Evolutionary conservation across 2,113 vertebrate genomes (phyloP).

Genomic region (Prionailurus viverrinus): DNA sequence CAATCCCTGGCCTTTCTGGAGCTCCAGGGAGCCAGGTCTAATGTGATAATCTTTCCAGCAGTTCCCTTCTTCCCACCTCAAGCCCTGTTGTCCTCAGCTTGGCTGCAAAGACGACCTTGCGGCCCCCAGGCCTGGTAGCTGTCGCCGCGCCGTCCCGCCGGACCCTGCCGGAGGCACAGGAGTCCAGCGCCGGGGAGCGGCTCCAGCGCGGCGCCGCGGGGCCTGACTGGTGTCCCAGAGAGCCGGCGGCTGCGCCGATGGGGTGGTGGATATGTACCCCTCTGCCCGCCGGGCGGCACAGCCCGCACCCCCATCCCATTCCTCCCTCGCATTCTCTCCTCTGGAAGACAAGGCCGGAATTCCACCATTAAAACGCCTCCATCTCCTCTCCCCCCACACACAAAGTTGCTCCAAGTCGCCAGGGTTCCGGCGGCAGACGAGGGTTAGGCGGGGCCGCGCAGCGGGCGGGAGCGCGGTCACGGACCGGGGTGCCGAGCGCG

Average conservation of each 20-base stretch:
- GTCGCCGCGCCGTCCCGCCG: neutral
- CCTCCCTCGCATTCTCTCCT: neutral
- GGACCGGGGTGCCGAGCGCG: neutral
- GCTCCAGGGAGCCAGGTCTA: neutral
- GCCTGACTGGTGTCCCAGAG: neutral
- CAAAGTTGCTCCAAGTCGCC: constrained; percentile 76
- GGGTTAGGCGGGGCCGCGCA: constrained; percentile 28
- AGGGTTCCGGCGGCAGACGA: neutral
- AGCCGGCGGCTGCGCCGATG: no score
- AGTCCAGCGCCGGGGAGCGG: fast-evolving
- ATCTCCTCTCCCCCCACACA: neutral
- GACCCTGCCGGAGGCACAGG: constrained; percentile 3
- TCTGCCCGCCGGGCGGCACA: neutral
- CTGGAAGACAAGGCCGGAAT: neutral
- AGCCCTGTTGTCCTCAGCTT: neutral
- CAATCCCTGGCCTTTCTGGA: neutral
- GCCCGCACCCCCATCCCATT: neutral
- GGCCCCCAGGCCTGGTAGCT: neutral
- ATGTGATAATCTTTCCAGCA: neutral
- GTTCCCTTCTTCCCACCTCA: neutral
- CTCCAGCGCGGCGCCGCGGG: neutral
- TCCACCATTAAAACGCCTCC: constrained; percentile 30
- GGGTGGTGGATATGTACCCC: neutral
- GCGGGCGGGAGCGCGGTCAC: constrained; percentile 13
- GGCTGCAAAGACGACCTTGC: neutral